phyloP scores from a whole-genome alignment of 2,113 vertebrate species.

The Myotis brandtii region DNA sequence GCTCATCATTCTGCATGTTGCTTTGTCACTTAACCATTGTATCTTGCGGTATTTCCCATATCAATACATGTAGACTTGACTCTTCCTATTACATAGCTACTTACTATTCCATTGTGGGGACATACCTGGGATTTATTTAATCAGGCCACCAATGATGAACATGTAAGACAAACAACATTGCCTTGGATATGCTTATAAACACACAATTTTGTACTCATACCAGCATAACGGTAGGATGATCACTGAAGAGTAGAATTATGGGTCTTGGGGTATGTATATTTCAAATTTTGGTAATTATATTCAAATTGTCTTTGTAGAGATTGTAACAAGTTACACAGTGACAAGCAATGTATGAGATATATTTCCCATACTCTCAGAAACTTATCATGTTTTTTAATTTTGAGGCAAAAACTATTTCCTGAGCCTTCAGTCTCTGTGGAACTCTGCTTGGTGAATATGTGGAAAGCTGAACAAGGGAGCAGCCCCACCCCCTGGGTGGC shows the following conservation, averaged over 20 bases:
- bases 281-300: background rate
- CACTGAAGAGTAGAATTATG: background rate
- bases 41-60: background rate
- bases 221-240: background rate
- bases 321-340: too few relatives aligned
- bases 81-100: background rate
- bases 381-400: background rate
- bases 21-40: background rate
- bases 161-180: background rate
- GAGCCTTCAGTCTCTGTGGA: background rate
- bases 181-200: background rate
- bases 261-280: background rate
- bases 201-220: background rate
- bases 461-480: background rate
- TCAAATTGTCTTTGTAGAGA: background rate
- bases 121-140: background rate
- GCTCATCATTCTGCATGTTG: background rate
- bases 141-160: background rate
- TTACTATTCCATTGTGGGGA: background rate
- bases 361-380: background rate
- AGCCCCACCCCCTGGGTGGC: fast-evolving
- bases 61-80: too few relatives aligned
- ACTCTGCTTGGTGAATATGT: background rate
- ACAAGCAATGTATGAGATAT: background rate
- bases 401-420: background rate